Conservation (phyloP, 2,797 vertebrate genomes). For the Sebastes alutus region DNA sequence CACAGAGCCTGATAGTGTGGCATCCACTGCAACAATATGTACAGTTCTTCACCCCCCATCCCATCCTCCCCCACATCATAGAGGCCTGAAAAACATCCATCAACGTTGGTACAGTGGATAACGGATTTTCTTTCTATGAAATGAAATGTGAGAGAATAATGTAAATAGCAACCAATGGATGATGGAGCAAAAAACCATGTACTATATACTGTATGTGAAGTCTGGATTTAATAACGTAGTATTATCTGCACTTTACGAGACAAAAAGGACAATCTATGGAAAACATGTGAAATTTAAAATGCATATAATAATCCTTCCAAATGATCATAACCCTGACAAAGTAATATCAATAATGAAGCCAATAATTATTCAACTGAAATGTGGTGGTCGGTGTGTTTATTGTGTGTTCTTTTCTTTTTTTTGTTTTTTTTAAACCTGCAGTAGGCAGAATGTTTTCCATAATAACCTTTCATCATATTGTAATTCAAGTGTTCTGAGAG, state of each 20-base stretch:
- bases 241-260: constrained; percentile 85
- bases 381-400: constrained; percentile 70
- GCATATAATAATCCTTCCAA: constrained; percentile 80
- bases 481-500: no score
- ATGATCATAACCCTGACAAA: constrained; percentile 78
- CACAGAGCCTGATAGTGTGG: constrained; percentile 60
- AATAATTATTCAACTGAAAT: constrained; percentile 77
- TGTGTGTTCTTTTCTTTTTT: constrained; percentile 40
- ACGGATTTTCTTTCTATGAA: constrained; percentile 81
- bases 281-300: constrained; percentile 63
- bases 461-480: no score
- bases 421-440: no score
- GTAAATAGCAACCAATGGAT: constrained; percentile 72
- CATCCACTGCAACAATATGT: constrained; percentile 65
- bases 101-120: constrained; percentile 70
- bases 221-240: constrained; percentile 76
- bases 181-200: constrained; percentile 64
- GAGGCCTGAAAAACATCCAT: constrained; percentile 75
- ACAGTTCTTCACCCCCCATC: constrained; percentile 52
- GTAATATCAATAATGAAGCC: constrained; percentile 81
- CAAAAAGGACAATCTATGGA: constrained; percentile 82
- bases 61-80: constrained; percentile 45
- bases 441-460: no score
- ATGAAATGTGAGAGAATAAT: constrained; percentile 77
- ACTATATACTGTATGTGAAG: constrained; percentile 77